Base-by-base conservation (phyloP, 2,888 invertebrate genomes). In the Hesperia comma region DNA sequence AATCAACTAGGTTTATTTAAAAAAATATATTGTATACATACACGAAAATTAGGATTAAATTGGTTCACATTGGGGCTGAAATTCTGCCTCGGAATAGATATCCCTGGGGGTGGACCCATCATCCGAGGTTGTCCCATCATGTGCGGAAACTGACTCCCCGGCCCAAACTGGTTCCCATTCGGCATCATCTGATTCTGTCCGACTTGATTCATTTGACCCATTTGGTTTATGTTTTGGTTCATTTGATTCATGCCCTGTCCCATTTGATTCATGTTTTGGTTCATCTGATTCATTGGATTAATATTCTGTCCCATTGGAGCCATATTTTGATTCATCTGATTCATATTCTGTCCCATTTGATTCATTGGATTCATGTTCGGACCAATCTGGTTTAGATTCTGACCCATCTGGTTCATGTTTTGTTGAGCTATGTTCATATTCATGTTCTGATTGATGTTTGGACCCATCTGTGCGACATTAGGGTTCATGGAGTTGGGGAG, bases 41-140 rank as follows among this genome's bases (percentile, higher is more conserved):
- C 92, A 70, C 92, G 90, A 88, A 90, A 92, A 81, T 84, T 90
- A 43, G 79, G 82, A 62, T 90, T 90, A 67, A 75, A 89, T 56
- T 86, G 89, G 2, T 84, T 86, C 77, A 90, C 80, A 61, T 82
- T 90, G 0, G 84, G 82, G 54, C 73, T 87, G 71, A 88, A 92
- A 79, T 85, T 90, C 71, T 88, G 92, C 60, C 89, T 75, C 0
- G 86, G 88, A 83, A 89, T 86, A 5, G 78, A 81, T 49, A 92
- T 85, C 0, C 91, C 91, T 0, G 91, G 92, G 0, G 92, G 91
- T 0, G 90, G 90, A 0, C 78, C 86, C 63, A 92, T 83, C 89
- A 91, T 88, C 12, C 90, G 75, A 0, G 85, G 83, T 60, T 88
- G 90, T 0, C 84, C 81, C 84, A 90, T 85, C 84, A 88, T 85